Percentiles rank a stretch among this genome's conserved stretches.
Conservation (phyloP, 2,888 invertebrate species). For the Trissolcus japonicus region DNA sequence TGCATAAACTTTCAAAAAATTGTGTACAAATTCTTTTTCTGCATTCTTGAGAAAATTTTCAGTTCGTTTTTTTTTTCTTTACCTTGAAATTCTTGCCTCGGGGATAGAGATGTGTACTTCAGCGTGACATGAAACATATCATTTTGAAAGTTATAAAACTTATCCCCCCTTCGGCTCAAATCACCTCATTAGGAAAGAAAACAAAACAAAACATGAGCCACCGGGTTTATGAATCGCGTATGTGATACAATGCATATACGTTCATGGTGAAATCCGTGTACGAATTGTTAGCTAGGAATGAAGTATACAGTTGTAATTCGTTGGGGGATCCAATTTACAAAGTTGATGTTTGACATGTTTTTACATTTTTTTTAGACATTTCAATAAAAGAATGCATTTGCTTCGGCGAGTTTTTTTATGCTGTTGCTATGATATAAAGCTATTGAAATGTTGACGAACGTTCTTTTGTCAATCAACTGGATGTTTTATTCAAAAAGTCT, state of each 20-base stretch:
- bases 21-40: no score
- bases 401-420: conserved; percentile 10
- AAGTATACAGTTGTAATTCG: conserved; percentile 14
- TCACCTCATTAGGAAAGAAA: no score
- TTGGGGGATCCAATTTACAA: conserved; percentile 17
- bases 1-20: no score
- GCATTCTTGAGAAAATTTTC: no score
- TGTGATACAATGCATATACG: not conserved
- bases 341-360: conserved; percentile 9
- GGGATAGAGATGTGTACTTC: no score
- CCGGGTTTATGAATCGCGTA: no score
- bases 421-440: not conserved
- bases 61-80: no score
- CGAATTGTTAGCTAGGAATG: conserved; percentile 15
- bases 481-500: conserved; percentile 57
- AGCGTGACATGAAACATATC: no score
- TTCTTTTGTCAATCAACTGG: conserved; percentile 55
- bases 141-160: no score
- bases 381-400: conserved; percentile 32
- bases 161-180: no score
- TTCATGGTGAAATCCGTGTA: conserved; percentile 18
- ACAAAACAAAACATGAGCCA: no score
- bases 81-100: no score
- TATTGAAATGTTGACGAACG: conserved; percentile 54
- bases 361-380: conserved; percentile 21